Base-by-base conservation (phyloP, 2,888 invertebrate species). In the Tethea ocularis region DNA sequence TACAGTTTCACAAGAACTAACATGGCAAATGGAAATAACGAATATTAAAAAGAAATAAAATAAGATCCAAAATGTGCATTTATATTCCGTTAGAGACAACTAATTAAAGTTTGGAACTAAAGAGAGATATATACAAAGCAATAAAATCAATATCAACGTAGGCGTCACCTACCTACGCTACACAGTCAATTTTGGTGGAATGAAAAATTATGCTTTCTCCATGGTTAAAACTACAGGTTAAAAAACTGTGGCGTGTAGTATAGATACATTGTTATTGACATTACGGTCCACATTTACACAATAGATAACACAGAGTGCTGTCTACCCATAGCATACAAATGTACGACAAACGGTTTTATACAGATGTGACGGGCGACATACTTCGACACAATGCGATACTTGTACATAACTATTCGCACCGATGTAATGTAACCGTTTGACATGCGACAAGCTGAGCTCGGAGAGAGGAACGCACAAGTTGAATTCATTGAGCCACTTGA, bases 271-370 rank as follows among this genome's bases (percentile, higher is more conserved):
- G 56, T 75, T 83, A 83, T 82, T 79, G 78, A 77, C 82, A 80
- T 80, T 80, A 78, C 82, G 78, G 83, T 79, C 74, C 71, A 81
- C 82, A 84, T 87, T 79, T 68, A 85, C 82, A 88, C 87, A 87
- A 87, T 83, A 86, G 85, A 87, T 87, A 88, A 87, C 82, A 76
- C 63, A 65, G 61, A 58, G 53, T 54, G 61, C 62, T 66, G 67
- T 68, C 75, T 78, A 69, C 74, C 64, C 70, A 69, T 70, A 72
- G 86, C 83, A 87, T 86, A 88, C 86, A 85, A 86, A 88, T 83
- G 77, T 68, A 76, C 77, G 71, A 74, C 79, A 75, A 84, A 83
- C 83, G 75, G 83, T 80, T 70, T 66, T 62, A 75, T 78, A 77
- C 67, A 72, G 64, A 68, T 67, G 73, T 71, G 74, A 70, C 68